Conservation (phyloP, 2,797 vertebrate genomes). For the Malurus splendens region DNA sequence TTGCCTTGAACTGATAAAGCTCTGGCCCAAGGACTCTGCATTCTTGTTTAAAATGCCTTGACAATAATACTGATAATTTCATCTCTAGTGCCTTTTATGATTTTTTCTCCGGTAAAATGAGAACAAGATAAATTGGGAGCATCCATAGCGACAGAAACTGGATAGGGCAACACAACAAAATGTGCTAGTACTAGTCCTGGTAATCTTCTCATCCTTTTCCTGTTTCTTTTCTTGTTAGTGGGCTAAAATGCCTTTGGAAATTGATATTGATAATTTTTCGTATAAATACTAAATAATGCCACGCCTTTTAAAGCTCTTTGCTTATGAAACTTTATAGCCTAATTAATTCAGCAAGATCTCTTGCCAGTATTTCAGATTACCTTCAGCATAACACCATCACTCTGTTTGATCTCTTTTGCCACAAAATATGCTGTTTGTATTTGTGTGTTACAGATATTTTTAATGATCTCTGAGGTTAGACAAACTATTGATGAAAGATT, state of each 20-base stretch:
- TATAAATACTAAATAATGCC: constrained; percentile 7
- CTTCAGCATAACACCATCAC: not conserved
- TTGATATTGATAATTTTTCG: constrained; percentile 14
- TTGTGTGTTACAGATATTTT: constrained; percentile 8
- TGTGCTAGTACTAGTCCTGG: not conserved
- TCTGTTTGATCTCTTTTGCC: not conserved
- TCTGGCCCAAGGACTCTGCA: constrained; percentile 38
- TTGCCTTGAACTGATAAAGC: constrained; percentile 29
- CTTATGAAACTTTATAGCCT: not conserved
- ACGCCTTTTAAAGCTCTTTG: not conserved
- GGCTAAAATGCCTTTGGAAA: constrained; percentile 26
- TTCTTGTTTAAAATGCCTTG: constrained; percentile 43
- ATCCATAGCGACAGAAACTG: constrained; percentile 24
- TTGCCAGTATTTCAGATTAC: constrained; percentile 5
- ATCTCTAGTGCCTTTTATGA: constrained; percentile 40
- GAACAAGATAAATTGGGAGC: constrained; percentile 20
- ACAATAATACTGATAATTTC: constrained; percentile 35
- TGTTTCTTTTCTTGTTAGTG: not conserved
- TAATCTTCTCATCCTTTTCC: constrained; percentile 14
- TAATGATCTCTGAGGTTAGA: constrained; percentile 3
- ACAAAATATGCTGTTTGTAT: not conserved
- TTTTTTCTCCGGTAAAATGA: constrained; percentile 25
- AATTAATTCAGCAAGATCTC: constrained; percentile 12
- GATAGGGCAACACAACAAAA: not conserved
- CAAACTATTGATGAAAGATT: constrained; percentile 1